Percentiles rank a stretch among this genome's conserved stretches.
These are phyloP conservation scores for Serilophus lunatus DNA, from an alignment of 2,113 vertebrate species.

Conservation along the genomic window DNA sequence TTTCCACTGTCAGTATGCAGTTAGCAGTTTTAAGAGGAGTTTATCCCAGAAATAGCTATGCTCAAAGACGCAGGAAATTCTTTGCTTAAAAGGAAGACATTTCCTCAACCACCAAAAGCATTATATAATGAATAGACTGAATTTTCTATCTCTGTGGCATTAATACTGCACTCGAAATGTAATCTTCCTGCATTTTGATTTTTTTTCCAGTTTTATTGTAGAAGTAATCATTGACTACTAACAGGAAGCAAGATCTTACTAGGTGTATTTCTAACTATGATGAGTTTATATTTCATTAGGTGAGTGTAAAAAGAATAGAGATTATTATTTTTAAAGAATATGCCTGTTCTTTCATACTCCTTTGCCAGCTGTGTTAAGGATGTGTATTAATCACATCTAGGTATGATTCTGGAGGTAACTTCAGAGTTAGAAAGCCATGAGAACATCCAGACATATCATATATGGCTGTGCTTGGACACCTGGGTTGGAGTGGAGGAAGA, in stretches of 20 bases:
- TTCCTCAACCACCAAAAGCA: not conserved
- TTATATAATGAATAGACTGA: not conserved
- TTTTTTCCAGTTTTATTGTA: not conserved
- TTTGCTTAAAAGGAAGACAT: not conserved
- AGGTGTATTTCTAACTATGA: not conserved
- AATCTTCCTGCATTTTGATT: not conserved
- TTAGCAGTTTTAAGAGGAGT: not conserved
- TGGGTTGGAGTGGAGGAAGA: not conserved
- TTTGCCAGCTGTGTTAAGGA: not conserved
- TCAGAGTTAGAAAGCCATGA: not conserved
- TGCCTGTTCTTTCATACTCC: not conserved
- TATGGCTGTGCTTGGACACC: not conserved
- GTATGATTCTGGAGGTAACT: not conserved
- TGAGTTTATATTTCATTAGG: not conserved
- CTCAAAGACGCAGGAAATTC: not conserved
- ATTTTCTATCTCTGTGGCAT: not conserved
- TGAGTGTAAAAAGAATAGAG: not conserved
- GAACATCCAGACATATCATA: not conserved
- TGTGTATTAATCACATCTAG: not conserved
- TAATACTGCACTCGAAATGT: not conserved
- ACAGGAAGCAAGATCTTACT: not conserved
- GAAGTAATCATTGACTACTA: not conserved
- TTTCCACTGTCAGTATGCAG: not conserved
- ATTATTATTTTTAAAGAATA: not conserved
- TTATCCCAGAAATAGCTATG: not conserved